Evolutionary conservation across 1,140 invertebrate genomes (phyloP).

Genomic region (Saccostrea echinata): DNA sequence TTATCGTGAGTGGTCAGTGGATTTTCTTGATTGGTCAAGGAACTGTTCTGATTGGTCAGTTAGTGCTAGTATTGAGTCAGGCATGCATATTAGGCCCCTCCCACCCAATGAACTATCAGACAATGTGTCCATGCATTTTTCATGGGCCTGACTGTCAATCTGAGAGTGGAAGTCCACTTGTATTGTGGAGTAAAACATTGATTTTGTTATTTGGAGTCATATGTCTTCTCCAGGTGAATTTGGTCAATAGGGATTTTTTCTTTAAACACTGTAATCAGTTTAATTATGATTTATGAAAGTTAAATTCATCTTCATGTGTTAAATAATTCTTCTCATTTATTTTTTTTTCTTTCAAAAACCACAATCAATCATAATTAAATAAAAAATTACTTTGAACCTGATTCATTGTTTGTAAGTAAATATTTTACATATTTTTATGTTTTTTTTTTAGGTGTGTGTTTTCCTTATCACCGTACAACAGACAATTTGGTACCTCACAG

Average conservation of each 20-base stretch:
- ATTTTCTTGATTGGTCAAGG: not conserved
- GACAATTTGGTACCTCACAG: not conserved
- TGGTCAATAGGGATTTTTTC: not conserved
- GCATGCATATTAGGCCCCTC: slow-evolving; percentile 21
- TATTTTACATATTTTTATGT: slow-evolving; percentile 15
- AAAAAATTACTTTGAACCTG: slow-evolving; percentile 29
- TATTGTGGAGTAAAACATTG: slow-evolving; percentile 7
- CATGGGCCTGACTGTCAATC: not conserved
- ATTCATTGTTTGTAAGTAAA: slow-evolving; percentile 1
- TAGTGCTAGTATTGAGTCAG: slow-evolving; percentile 4
- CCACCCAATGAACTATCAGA: slow-evolving; percentile 5
- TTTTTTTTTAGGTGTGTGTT: slow-evolving; percentile 25
- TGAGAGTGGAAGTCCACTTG: not conserved
- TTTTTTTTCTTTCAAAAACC: slow-evolving; percentile 25
- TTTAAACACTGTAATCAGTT: not conserved
- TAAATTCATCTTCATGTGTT: slow-evolving; percentile 15
- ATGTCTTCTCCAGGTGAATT: not conserved
- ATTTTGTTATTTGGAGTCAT: slow-evolving; percentile 6
- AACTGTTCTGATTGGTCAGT: not conserved
- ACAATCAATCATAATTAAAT: slow-evolving; percentile 31
- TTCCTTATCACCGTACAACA: slow-evolving; percentile 25
- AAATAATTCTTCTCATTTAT: slow-evolving; percentile 11
- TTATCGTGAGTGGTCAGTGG: slow-evolving; percentile 1
- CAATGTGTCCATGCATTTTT: slow-evolving; percentile 34
- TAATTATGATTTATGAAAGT: slow-evolving; percentile 40